A percentile compares a stretch with the other conserved stretches of the same genome.
Evolutionary conservation across 53 echinoderm and acorn worm species (phyloP).

Genomic region (Stichopus horrens): DNA sequence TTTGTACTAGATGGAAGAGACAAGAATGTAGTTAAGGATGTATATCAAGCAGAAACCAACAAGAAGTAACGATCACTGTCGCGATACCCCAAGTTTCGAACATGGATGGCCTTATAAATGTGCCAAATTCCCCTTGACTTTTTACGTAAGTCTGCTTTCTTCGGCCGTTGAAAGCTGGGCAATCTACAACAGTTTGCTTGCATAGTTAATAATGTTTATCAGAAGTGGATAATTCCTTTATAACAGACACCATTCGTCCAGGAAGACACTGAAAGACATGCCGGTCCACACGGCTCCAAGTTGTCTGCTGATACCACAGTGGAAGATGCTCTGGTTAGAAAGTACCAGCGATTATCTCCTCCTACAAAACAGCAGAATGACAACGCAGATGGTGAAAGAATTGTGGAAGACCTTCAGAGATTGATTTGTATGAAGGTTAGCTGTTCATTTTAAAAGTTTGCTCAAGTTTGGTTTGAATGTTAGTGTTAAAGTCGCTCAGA

Average conservation of each 20-base stretch:
- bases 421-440: conserved; percentile 80
- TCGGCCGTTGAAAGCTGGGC: no score
- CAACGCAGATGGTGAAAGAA: conserved; percentile 36
- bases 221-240: not conserved
- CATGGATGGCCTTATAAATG: no score
- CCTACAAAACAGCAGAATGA: not conserved
- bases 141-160: not conserved
- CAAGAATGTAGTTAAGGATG: no score
- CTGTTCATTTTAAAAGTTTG: not conserved
- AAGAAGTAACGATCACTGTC: no score
- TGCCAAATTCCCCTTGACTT: not conserved
- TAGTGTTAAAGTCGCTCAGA: no score
- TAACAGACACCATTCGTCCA: not conserved
- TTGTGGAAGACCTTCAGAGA: conserved; percentile 69
- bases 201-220: no score
- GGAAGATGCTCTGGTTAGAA: not conserved
- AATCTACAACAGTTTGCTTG: no score
- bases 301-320: not conserved
- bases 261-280: not conserved
- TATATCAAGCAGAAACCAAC: no score
- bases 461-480: no score
- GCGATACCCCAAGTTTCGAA: no score
- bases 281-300: not conserved
- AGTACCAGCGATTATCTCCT: not conserved
- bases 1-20: no score